Percentiles rank a stretch among this genome's conserved stretches.
These are phyloP conservation scores for Habrosyne pyritoides DNA, from an alignment of 2,888 invertebrate genomes.

Conservation along the genomic window DNA sequence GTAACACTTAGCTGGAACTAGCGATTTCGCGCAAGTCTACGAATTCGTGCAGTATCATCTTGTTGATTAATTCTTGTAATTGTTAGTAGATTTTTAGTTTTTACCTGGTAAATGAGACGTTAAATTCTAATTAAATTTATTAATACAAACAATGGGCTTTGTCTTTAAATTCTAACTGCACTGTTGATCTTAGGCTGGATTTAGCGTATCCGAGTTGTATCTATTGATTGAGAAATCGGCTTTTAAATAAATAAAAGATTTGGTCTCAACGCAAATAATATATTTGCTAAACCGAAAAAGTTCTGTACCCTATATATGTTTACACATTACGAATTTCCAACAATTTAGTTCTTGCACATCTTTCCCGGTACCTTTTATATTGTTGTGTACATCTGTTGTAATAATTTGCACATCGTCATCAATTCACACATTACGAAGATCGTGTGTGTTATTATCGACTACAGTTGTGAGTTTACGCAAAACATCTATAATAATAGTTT, in stretches of 20 bases:
- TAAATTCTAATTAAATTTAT: neutral
- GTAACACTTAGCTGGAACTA: constrained; percentile 16
- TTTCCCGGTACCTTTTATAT: constrained; percentile 8
- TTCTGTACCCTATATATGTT: no score
- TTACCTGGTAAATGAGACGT: neutral
- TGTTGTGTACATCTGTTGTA: constrained; percentile 30
- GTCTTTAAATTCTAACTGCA: no score
- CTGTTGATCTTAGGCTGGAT: no score
- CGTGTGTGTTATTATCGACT: constrained; percentile 8
- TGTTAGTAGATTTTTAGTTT: neutral
- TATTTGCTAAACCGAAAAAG: no score
- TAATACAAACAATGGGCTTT: no score
- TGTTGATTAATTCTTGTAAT: neutral
- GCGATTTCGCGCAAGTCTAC: neutral
- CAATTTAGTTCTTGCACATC: neutral
- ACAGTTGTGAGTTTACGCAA: neutral
- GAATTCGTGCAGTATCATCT: neutral
- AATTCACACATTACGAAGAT: constrained; percentile 37
- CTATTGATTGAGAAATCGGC: no score
- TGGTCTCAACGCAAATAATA: no score
- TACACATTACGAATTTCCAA: neutral
- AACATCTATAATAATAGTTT: neutral
- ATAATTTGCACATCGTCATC: constrained; percentile 35
- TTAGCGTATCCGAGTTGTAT: no score
- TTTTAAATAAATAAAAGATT: no score